Conservation (phyloP, 2,797 vertebrate genomes). For the Notamacropus eugenii region DNA sequence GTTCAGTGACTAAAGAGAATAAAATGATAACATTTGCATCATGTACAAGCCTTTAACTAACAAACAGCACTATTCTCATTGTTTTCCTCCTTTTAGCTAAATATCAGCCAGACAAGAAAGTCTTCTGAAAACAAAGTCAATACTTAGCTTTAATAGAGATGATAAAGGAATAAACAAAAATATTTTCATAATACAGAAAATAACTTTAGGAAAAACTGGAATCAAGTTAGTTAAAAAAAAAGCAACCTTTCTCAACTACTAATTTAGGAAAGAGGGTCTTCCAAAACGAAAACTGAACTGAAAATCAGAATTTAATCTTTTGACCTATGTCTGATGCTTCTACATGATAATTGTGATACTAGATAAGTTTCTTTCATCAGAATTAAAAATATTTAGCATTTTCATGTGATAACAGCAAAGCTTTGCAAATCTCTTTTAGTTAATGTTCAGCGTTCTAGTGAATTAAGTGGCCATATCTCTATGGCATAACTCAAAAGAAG, state of each 20-base stretch:
- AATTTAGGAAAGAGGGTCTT: not conserved
- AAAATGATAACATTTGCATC: not conserved
- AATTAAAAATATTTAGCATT: not conserved
- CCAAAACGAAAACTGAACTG: not conserved
- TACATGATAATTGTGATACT: not conserved
- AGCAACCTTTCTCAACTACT: not conserved
- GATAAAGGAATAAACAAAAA: not conserved
- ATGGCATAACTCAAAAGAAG: not conserved
- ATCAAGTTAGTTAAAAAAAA: not conserved
- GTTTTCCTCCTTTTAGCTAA: slow-evolving; percentile 23
- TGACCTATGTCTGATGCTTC: not conserved
- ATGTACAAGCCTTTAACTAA: not conserved
- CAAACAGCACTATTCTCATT: not conserved
- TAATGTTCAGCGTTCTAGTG: not conserved
- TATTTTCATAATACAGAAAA: not conserved
- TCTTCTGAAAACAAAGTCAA: not conserved
- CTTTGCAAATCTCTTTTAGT: not conserved
- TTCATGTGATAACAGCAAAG: not conserved
- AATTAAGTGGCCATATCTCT: not conserved
- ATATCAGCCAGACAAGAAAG: not conserved
- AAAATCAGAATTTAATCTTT: not conserved
- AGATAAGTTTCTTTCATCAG: not conserved
- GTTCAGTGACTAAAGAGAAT: slow-evolving; percentile 8
- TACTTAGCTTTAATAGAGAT: not conserved
- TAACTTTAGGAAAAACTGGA: not conserved